phyloP scores from a whole-genome alignment of 2,888 invertebrate species.

The Heliconius sara region DNA sequence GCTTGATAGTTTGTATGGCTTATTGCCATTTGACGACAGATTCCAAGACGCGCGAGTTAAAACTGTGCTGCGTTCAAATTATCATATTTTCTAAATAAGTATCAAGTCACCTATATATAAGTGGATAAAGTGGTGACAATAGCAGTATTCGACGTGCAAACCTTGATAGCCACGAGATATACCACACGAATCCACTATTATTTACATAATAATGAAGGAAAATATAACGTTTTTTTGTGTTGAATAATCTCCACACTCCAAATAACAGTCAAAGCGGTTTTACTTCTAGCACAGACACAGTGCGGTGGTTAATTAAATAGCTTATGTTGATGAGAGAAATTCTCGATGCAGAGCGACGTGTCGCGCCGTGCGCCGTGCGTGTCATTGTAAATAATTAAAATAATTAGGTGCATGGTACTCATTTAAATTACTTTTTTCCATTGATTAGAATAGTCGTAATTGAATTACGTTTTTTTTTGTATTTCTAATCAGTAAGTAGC shows the following conservation, averaged over 20 bases:
- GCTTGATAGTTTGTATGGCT: too few relatives aligned
- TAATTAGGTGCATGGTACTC: constrained; percentile 9
- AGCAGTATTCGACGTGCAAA: neutral
- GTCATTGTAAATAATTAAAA: constrained; percentile 27
- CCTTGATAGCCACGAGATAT: neutral
- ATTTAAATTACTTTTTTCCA: constrained; percentile 8
- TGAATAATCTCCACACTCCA: constrained; percentile 23
- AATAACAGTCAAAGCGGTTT: constrained; percentile 9
- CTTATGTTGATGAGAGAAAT: constrained; percentile 39
- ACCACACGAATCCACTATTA: neutral
- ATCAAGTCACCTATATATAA: neutral
- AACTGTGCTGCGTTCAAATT: neutral
- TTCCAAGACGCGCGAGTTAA: neutral
- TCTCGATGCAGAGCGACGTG: constrained; percentile 5
- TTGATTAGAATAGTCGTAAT: neutral
- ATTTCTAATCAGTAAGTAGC: neutral
- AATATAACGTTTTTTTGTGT: neutral
- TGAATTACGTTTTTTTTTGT: neutral
- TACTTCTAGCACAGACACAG: neutral
- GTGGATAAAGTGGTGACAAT: neutral
- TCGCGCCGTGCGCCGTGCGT: constrained; percentile 35
- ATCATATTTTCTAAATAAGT: neutral
- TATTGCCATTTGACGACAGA: neutral
- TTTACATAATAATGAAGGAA: neutral
- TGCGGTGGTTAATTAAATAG: constrained; percentile 17